These are phyloP conservation scores for Geotrypetes seraphini DNA, from an alignment of 2,797 vertebrate species.

Conservation along the genomic window DNA sequence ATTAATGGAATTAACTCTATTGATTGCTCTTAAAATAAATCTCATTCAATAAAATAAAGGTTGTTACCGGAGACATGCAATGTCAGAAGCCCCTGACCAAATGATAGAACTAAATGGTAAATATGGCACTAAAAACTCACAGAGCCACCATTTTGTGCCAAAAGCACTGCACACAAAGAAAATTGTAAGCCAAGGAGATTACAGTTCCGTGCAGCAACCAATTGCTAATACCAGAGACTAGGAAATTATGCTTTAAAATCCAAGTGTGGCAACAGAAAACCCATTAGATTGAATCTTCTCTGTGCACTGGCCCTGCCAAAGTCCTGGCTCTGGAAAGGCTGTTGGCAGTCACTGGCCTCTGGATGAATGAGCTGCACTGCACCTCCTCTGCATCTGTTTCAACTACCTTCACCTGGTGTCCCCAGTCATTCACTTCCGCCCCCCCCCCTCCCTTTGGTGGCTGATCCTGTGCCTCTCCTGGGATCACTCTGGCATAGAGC, in stretches of 20 bases:
- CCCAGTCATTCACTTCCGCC: not conserved
- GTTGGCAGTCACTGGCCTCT: not conserved
- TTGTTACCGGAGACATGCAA: no score
- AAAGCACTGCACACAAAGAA: conserved; percentile 6
- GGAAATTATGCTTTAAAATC: not conserved
- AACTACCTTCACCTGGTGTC: not conserved
- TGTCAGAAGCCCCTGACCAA: no score
- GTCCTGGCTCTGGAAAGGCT: not conserved
- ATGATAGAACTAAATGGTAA: no score
- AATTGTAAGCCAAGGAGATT: not conserved
- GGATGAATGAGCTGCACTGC: not conserved
- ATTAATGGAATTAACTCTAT: not conserved
- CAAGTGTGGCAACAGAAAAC: not conserved
- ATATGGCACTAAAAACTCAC: conserved; percentile 1
- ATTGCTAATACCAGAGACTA: not conserved
- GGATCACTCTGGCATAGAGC: no score
- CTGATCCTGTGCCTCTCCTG: no score
- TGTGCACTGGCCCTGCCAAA: not conserved
- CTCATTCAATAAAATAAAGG: no score
- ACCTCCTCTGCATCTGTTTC: no score
- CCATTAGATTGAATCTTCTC: not conserved
- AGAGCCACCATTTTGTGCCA: not conserved
- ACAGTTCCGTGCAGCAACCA: not conserved
- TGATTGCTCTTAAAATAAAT: no score
- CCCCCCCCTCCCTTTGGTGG: no score